Percentiles rank a stretch among this genome's conserved stretches.
Conservation (phyloP, 1,140 invertebrate species). For the Saccostrea glomerata region DNA sequence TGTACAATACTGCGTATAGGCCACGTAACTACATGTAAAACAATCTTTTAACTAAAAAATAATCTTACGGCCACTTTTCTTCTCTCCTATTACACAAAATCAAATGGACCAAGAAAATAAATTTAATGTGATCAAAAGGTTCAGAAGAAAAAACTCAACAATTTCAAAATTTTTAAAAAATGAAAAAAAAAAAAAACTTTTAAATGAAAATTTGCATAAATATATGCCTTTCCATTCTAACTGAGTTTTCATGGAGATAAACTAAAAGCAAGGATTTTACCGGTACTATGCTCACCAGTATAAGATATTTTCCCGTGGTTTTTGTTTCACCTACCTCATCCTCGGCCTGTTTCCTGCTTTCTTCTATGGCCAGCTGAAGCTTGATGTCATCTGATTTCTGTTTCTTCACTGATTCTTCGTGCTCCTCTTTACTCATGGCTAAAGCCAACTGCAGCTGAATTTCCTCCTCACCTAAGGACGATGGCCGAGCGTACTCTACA, state of each 20-base stretch:
- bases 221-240: neutral
- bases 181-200: neutral
- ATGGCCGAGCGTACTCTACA: conserved; percentile 94
- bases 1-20: conserved; percentile 10
- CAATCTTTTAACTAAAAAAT: conserved; percentile 20
- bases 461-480: conserved; percentile 98
- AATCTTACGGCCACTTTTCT: conserved; percentile 2
- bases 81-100: conserved; percentile 30
- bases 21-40: conserved; percentile 4
- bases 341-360: conserved; percentile 90
- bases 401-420: conserved; percentile 96
- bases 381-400: conserved; percentile 86
- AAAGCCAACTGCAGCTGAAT: conserved; percentile 97
- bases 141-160: neutral
- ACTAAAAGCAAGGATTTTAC: neutral
- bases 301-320: conserved; percentile 13
- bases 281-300: neutral
- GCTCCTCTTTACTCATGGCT: conserved; percentile 99
- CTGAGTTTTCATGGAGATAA: neutral
- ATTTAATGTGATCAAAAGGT: neutral
- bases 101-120: conserved; percentile 13
- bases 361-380: conserved; percentile 94
- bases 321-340: conserved; percentile 57
- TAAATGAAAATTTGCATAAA: neutral
- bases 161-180: neutral